phyloP scores from a whole-genome alignment of 2,888 invertebrate genomes.

The Incurvaria masculella region DNA sequence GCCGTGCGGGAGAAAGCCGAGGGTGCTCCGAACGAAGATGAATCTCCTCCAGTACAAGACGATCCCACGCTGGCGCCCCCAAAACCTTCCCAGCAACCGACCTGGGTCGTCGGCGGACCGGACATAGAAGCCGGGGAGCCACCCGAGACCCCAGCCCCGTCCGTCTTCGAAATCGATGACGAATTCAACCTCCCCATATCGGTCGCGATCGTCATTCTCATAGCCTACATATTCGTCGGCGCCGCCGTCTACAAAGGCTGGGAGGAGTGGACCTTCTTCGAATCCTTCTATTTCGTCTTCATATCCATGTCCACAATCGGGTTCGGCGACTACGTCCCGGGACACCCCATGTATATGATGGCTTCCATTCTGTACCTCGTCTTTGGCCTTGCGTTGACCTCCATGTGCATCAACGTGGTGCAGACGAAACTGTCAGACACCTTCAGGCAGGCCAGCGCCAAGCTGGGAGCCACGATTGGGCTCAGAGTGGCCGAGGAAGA shows the following conservation, averaged over 20 bases:
- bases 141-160: constrained; percentile 74
- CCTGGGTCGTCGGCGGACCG: constrained; percentile 20
- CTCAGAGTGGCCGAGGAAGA: constrained; percentile 70
- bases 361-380: constrained; percentile 89
- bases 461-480: constrained; percentile 82
- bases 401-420: constrained; percentile 97
- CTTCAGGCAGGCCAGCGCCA: constrained; percentile 79
- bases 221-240: constrained; percentile 85
- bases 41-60: constrained; percentile 23
- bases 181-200: constrained; percentile 94
- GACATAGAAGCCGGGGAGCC: constrained; percentile 50
- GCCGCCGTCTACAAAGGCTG: constrained; percentile 73
- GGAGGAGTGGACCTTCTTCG: constrained; percentile 89
- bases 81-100: constrained; percentile 23
- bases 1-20: constrained; percentile 24
- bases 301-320: constrained; percentile 97
- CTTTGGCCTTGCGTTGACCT: constrained; percentile 91
- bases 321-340: constrained; percentile 90
- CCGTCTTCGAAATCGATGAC: constrained; percentile 79
- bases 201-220: constrained; percentile 78
- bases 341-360: constrained; percentile 87
- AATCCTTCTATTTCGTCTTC: constrained; percentile 95
- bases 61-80: constrained; percentile 35
- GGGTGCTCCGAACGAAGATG: constrained; percentile 22
- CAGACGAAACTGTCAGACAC: constrained; percentile 80